Evolutionary conservation across 2,888 invertebrate species (phyloP), one percentile per base, ranked within the genome.

Genomic region (Diplolepis rosae): DNA sequence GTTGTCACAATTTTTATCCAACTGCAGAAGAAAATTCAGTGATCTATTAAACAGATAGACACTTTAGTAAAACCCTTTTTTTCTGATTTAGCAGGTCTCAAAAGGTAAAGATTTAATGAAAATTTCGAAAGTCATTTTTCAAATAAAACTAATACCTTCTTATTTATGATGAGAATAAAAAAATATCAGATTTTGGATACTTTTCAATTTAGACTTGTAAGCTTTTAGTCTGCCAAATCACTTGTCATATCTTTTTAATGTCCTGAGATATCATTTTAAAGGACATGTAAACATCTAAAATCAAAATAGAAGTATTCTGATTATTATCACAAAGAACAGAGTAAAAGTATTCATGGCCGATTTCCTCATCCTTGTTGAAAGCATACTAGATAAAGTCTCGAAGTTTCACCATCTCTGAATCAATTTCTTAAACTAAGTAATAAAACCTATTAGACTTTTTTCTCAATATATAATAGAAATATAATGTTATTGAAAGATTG

Each of bases 381-480:
- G 24, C 5, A 35, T 24, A 11, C 22, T 39, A 61, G 24, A 61
- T 54, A 9, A 13, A 35, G 32, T n/a, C 22, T 54, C n/a, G 30
- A n/a, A 2, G 61, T 61, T 39, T 27, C 61, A n/a, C 6, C 35
- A 24, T 39, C 61, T 61, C 24, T 39, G 39, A n/a, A 61, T 24
- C 61, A 61, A 61, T 61, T 61, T n/a, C 24, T 61, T 13, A 61
- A 61, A 61, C 39, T 61, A 61, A n/a, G 39, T 61, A 61, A 61
- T 39, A 35, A 24, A 61, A 61, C 39, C 15, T 11, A 15, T 13
- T 15, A 32, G 32, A n/a, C 18, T 9, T n/a, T 1, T 61, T 61
- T 35, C 27, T 61, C 24, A 61, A 61, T 61, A 54, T 30, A 54
- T 24, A 56, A 61, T 61, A 61, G 39, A 24, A 22, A 56, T 7